Base-by-base conservation (phyloP, 2,888 invertebrate genomes). In the Tethea ocularis region DNA sequence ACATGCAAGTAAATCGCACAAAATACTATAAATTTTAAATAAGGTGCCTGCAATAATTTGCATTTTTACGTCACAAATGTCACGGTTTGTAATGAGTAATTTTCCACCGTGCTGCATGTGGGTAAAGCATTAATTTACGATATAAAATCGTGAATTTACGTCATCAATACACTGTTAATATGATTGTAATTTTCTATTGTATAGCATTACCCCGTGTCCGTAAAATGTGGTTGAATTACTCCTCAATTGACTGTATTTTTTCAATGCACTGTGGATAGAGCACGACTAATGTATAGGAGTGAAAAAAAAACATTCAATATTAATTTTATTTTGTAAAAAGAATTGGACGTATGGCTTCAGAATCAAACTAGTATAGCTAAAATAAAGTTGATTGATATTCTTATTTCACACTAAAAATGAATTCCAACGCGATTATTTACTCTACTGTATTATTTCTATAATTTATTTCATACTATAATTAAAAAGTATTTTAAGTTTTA, bases 221-320 rank as follows among this genome's bases (percentile, higher is more conserved):
- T 20, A 46, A 15, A 23, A 11, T 26, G 56, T 26, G 56, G 59
- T 57, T 51, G 56, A 58, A 64, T 63, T 72, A 74, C 75, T 81
- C 69, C 71, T 75, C 74, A 62, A 57, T 65, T 59, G 64, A 66
- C 67, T 64, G 67, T 66, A 72, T 64, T 71, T 72, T 71, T 63
- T 74, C 68, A 78, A 69, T 77, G 83, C 87, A 87, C 88, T 88
- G 88, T 88, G 85, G 80, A 87, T 88, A 86, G 63, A 79, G 87
- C 87, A 88, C 83, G 71, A 68, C 69, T 64, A 59, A 70, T 78
- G 71, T 78, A 72, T 73, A 78, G 66, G 62, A 52, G 70, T 66
- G 61, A 41, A 66, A 68, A 61, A n/a, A 61, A 62, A 67, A 67
- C 71, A 60, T 63, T 68, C 56, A 65, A 74, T 73, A 69, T 77